These are phyloP conservation scores for Podarcis cretensis DNA, from an alignment of 2,113 vertebrate species.

Conservation along the genomic window DNA sequence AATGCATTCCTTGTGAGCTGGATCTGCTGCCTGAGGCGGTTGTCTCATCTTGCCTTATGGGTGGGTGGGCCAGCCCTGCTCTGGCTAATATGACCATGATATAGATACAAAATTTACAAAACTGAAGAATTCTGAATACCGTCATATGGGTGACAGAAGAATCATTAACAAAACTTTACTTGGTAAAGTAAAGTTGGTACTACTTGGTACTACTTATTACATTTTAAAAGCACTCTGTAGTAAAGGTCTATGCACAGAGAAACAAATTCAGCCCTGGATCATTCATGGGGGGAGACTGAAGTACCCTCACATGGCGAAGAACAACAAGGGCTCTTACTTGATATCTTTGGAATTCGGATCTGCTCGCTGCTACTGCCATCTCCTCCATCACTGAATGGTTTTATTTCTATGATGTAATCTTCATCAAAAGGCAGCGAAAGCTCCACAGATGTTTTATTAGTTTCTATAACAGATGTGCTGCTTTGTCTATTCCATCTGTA, in stretches of 20 bases:
- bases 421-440: constrained; percentile 91
- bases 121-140: background rate
- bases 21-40: too few relatives aligned
- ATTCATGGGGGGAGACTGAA: background rate
- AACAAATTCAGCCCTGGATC: background rate
- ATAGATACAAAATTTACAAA: background rate
- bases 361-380: constrained; percentile 94
- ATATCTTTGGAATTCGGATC: constrained; percentile 92
- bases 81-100: background rate
- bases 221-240: background rate
- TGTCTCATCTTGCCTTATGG: too few relatives aligned
- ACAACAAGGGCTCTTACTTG: constrained; percentile 70
- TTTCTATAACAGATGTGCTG: constrained; percentile 89
- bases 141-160: background rate
- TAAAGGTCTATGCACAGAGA: too few relatives aligned
- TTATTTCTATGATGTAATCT: constrained; percentile 95
- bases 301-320: background rate
- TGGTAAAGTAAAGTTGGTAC: too few relatives aligned
- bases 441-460: constrained; percentile 94
- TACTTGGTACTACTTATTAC: background rate
- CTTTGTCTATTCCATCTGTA: constrained; percentile 93
- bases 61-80: background rate
- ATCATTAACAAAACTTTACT: background rate
- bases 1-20: too few relatives aligned
- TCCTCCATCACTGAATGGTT: constrained; percentile 94